These are phyloP conservation scores for Mesaphorura yosii DNA, from an alignment of 1,140 invertebrate species.

Conservation along the genomic window DNA sequence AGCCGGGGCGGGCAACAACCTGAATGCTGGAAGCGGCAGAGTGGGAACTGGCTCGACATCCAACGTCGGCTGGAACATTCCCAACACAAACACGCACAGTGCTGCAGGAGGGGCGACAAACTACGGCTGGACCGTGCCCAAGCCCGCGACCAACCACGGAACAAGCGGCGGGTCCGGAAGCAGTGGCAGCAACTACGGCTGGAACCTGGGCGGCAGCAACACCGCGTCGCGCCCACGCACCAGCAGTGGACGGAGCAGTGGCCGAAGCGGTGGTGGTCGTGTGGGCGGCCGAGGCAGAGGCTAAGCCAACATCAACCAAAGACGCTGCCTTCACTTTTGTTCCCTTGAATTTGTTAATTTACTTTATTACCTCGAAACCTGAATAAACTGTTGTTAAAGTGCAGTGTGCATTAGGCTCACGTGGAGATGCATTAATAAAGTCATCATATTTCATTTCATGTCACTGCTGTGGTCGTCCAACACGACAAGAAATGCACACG, in stretches of 20 bases:
- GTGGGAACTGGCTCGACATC: neutral
- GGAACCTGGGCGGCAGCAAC: neutral
- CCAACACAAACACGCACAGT: neutral
- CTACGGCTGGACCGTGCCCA: slow-evolving; percentile 11
- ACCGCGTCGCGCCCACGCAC: neutral
- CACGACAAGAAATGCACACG: no score
- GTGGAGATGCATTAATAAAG: neutral
- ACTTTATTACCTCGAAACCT: no score
- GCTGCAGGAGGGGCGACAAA: neutral
- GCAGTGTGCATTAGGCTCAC: neutral
- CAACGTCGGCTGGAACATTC: slow-evolving; percentile 26
- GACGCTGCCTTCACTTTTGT: no score
- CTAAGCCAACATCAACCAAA: no score
- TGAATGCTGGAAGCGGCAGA: neutral
- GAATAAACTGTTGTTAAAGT: no score
- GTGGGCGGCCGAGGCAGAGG: slow-evolving; percentile 18
- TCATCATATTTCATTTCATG: no score
- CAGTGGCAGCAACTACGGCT: neutral
- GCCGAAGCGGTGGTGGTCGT: slow-evolving; percentile 19
- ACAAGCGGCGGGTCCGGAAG: neutral
- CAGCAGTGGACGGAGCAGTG: neutral
- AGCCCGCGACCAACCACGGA: neutral
- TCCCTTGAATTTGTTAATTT: neutral
- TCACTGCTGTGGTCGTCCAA: no score
- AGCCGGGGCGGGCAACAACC: slow-evolving; percentile 7